phyloP scores from a whole-genome alignment of 1,140 invertebrate genomes.

The Papilio xuthus region DNA sequence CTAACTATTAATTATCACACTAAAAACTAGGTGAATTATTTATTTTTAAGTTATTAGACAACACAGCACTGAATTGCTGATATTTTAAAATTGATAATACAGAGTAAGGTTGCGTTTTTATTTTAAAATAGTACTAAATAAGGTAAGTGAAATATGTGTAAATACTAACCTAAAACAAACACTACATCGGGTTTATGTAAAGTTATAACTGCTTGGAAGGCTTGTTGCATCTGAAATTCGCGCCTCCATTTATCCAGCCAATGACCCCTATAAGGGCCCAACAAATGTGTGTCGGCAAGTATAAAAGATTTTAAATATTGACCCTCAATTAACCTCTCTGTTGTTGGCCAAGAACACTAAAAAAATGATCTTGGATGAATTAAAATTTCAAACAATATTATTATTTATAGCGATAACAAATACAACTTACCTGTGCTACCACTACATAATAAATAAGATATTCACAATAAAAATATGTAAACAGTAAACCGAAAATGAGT shows the following conservation, averaged over 20 bases:
- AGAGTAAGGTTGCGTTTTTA: no score
- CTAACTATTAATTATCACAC: not conserved
- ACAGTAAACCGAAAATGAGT: conserved; percentile 55
- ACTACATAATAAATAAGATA: conserved; percentile 69
- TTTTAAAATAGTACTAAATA: not conserved
- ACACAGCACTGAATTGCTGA: no score
- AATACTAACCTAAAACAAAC: conserved; percentile 91
- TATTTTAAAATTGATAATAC: no score
- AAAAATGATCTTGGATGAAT: conserved; percentile 38
- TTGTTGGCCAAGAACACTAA: conserved; percentile 65
- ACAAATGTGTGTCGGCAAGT: conserved; percentile 95
- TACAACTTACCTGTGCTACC: conserved; percentile 56
- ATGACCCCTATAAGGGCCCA: conserved; percentile 93
- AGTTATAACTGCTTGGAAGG: conserved; percentile 93
- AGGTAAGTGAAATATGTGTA: conserved; percentile 33
- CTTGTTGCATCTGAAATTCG: conserved; percentile 99
- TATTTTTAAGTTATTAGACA: no score
- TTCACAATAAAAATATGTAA: conserved; percentile 67
- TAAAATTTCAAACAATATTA: not conserved
- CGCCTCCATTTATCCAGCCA: conserved; percentile 98
- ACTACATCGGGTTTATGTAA: conserved; percentile 95
- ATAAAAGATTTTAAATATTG: conserved; percentile 88
- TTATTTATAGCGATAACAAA: not conserved
- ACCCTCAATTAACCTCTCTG: conserved; percentile 43
- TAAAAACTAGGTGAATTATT: no score